A percentile compares a stretch with the other conserved stretches of the same genome.
Evolutionary conservation across 2,888 invertebrate genomes (phyloP).

Genomic region (Calliopum simillimum): DNA sequence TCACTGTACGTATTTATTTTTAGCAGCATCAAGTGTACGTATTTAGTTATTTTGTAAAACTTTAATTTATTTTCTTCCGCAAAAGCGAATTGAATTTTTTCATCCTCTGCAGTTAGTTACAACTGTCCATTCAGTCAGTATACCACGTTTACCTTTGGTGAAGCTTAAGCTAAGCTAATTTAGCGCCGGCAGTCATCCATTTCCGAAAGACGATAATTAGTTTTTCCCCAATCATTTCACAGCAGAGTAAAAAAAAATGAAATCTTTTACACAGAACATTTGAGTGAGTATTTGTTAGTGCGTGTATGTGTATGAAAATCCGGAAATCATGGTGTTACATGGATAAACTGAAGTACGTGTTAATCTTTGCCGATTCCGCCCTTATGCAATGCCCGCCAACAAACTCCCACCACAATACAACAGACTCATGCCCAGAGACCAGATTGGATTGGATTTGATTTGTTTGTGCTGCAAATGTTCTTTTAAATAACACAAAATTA

Average conservation of each 20-base stretch:
- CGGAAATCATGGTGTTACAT: conserved; percentile 17
- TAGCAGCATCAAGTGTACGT: too few relatives aligned
- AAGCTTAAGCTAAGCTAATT: conserved; percentile 1
- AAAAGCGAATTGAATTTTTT: too few relatives aligned
- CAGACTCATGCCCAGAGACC: conserved; percentile 1
- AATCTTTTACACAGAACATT: not conserved
- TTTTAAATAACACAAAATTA: conserved; percentile 26
- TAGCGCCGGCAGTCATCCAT: conserved; percentile 8
- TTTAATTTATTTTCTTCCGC: too few relatives aligned
- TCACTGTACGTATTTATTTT: too few relatives aligned
- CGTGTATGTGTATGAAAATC: not conserved
- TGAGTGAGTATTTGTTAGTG: not conserved
- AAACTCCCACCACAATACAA: not conserved
- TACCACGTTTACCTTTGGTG: too few relatives aligned
- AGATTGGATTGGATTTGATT: conserved; percentile 20
- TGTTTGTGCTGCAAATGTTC: conserved; percentile 22
- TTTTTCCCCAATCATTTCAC: conserved; percentile 10
- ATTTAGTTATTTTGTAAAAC: too few relatives aligned
- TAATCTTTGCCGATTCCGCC: conserved; percentile 9
- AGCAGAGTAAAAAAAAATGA: not conserved
- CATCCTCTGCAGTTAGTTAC: too few relatives aligned
- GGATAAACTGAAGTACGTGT: conserved; percentile 23
- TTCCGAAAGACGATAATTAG: conserved; percentile 26
- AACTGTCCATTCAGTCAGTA: too few relatives aligned
- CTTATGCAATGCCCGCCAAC: not conserved